Conservation (phyloP, 1,140 invertebrate species). For the Drosophila saltans region DNA sequence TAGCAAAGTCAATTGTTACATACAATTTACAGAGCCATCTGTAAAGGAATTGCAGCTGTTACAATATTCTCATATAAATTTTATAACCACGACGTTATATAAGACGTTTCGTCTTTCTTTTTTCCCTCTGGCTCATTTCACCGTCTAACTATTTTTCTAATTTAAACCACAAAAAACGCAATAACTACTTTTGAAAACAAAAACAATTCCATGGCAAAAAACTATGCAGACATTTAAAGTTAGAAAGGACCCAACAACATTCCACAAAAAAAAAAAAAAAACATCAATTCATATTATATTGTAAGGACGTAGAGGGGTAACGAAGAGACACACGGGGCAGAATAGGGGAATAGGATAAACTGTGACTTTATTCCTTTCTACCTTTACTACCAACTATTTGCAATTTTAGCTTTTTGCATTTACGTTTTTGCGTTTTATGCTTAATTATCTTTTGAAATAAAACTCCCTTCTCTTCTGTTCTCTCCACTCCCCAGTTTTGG, state of each 20-base stretch:
- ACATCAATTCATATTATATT: neutral
- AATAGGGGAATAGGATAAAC: neutral
- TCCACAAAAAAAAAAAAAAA: neutral
- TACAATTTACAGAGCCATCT: too few relatives aligned
- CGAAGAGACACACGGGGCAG: neutral
- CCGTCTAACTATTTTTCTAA: neutral
- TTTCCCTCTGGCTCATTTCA: too few relatives aligned
- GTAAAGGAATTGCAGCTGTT: neutral
- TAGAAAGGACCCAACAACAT: conserved; percentile 9
- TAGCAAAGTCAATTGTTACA: too few relatives aligned
- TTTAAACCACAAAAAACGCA: conserved; percentile 16
- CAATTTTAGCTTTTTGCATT: conserved; percentile 29
- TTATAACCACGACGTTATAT: neutral
- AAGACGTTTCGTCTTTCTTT: too few relatives aligned
- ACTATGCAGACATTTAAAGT: conserved; percentile 19
- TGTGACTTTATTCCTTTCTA: conserved; percentile 41
- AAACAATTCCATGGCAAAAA: conserved; percentile 7
- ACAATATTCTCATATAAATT: neutral
- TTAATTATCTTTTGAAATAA: conserved; percentile 51
- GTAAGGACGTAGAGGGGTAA: neutral
- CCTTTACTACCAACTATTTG: conserved; percentile 29
- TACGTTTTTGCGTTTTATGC: conserved; percentile 35
- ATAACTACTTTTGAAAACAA: conserved; percentile 18
- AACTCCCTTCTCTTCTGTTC: conserved; percentile 1
- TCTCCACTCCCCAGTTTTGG: neutral